Conservation (phyloP, 2,888 invertebrate genomes). For the Meliscaeva auricollis region DNA sequence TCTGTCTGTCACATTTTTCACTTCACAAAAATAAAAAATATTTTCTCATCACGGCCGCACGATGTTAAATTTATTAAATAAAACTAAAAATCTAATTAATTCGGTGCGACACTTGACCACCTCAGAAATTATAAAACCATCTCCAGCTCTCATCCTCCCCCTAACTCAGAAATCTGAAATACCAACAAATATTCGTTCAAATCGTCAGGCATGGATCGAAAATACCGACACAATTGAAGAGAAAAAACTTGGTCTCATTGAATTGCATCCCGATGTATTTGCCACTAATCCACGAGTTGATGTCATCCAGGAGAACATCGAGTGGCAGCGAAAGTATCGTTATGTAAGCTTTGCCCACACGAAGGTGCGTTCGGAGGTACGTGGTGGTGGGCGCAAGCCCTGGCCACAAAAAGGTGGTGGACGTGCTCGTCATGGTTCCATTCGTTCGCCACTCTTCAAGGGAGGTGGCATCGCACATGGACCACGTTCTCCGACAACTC, state of each 20-base stretch:
- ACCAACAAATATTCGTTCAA: slow-evolving; percentile 78
- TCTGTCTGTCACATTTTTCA: slow-evolving; percentile 16
- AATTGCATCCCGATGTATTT: slow-evolving; percentile 95
- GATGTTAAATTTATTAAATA: slow-evolving; percentile 68
- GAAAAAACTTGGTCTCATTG: slow-evolving; percentile 92
- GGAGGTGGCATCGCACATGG: slow-evolving; percentile 95
- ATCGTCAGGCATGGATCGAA: slow-evolving; percentile 93
- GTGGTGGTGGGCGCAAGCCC: slow-evolving; percentile 96
- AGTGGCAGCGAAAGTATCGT: slow-evolving; percentile 93
- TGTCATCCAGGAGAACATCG: slow-evolving; percentile 92
- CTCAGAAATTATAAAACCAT: slow-evolving; percentile 15
- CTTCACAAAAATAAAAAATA: slow-evolving; percentile 8
- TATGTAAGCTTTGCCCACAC: slow-evolving; percentile 92
- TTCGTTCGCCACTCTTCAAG: slow-evolving; percentile 93
- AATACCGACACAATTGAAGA: slow-evolving; percentile 91
- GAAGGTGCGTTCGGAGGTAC: slow-evolving; percentile 92
- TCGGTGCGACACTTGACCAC: slow-evolving; percentile 48
- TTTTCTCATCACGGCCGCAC: not conserved
- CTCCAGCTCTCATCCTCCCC: slow-evolving; percentile 78
- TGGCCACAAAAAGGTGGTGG: slow-evolving; percentile 99
- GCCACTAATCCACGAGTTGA: slow-evolving; percentile 93
- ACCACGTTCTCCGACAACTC: slow-evolving; percentile 94
- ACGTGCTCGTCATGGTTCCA: slow-evolving; percentile 95
- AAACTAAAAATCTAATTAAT: slow-evolving; percentile 58
- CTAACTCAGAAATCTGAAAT: slow-evolving; percentile 71